Percentiles rank a stretch among this genome's conserved stretches.
Conservation (phyloP, 2,113 vertebrate species). For the Poeciliopsis retropinna region DNA sequence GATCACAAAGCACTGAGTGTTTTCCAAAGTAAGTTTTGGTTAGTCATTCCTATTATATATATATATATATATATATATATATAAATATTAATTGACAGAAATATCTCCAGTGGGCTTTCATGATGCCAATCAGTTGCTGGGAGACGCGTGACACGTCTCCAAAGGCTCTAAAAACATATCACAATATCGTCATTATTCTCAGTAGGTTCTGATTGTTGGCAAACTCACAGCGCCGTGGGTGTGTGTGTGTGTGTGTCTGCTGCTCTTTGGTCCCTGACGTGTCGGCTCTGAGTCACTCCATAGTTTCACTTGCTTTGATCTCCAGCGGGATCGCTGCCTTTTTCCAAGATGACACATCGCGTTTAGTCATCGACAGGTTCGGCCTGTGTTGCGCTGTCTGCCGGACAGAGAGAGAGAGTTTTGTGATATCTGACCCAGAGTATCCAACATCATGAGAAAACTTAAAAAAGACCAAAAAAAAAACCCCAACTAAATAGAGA, state of each 20-base stretch:
- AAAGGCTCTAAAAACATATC: constrained; percentile 2
- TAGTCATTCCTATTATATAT: background rate
- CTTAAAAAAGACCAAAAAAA: background rate
- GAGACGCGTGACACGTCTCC: constrained; percentile 36
- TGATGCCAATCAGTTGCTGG: constrained; percentile 40
- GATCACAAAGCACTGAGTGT: too few species aligned
- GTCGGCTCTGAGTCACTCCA: constrained; percentile 29
- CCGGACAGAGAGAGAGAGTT: background rate
- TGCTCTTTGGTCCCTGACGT: constrained; percentile 10
- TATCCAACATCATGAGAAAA: background rate
- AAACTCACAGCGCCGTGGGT: constrained; percentile 1
- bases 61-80: too few species aligned
- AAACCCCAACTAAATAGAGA: constrained; percentile 46
- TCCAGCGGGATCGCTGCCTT: constrained; percentile 35
- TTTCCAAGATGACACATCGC: constrained; percentile 22
- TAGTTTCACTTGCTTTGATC: constrained; percentile 32
- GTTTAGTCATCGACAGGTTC: constrained; percentile 32
- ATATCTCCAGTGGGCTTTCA: constrained; percentile 10
- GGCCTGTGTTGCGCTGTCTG: constrained; percentile 28
- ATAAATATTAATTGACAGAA: constrained; percentile 6
- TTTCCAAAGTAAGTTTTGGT: too few species aligned
- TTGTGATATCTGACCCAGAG: background rate
- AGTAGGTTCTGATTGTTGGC: constrained; percentile 8
- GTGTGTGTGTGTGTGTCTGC: background rate
- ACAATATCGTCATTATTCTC: constrained; percentile 18